These are phyloP conservation scores for Percina caprodes DNA, from an alignment of 2,113 vertebrate genomes.

Conservation along the genomic window DNA sequence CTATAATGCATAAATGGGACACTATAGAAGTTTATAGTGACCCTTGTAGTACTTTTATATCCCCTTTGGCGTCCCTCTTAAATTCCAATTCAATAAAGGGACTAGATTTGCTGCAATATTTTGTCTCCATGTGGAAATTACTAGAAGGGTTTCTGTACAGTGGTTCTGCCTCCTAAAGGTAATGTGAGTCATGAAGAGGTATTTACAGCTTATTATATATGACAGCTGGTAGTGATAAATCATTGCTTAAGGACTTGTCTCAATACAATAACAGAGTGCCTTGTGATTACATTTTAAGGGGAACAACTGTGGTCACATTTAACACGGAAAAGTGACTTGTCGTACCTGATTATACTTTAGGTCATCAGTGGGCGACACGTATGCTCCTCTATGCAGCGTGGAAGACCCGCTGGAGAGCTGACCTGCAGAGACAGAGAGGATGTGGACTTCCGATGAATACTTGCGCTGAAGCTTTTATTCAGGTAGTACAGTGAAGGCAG, in stretches of 20 bases:
- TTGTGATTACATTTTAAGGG: background rate
- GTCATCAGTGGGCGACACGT: constrained; percentile 94
- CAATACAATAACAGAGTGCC: too few relatives aligned
- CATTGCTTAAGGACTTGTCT: background rate
- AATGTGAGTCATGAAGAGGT: constrained; percentile 25
- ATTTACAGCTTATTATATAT: background rate
- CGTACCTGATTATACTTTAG: constrained; percentile 97
- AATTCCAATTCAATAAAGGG: background rate
- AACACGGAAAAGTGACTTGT: background rate
- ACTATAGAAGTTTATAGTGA: constrained; percentile 14
- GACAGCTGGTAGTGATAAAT: background rate
- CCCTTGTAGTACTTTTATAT: constrained; percentile 26
- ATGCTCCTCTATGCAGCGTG: constrained; percentile 95
- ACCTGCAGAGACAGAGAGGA: constrained; percentile 78
- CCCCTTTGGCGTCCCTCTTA: background rate
- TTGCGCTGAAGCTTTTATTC: background rate
- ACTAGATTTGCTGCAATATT: constrained; percentile 1
- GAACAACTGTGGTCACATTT: background rate
- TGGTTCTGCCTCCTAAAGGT: constrained; percentile 4
- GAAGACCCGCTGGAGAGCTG: constrained; percentile 92
- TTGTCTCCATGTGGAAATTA: background rate
- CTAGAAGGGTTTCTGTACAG: background rate
- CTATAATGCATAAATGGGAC: constrained; percentile 6
- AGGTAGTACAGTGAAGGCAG: background rate
- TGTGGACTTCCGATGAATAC: background rate